A percentile compares a stretch with the other conserved stretches of the same genome.
phyloP scores from a whole-genome alignment of 1,140 invertebrate species.

The Sarcophaga peregrina region DNA sequence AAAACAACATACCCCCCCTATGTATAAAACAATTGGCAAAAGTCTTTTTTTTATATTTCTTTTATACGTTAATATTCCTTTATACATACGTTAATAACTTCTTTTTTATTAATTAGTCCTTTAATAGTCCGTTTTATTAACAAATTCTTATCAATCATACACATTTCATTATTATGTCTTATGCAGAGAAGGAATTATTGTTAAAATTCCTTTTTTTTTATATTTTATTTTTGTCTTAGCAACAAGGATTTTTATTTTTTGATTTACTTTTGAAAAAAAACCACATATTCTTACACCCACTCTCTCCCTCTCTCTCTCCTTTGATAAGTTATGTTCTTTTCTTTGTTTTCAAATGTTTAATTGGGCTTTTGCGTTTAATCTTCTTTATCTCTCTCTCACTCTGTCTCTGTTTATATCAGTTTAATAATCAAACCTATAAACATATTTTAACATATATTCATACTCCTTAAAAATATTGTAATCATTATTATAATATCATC shows the following conservation, averaged over 20 bases:
- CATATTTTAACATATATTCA: no score
- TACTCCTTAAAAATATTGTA: no score
- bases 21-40: constrained; percentile 3
- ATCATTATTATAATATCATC: no score
- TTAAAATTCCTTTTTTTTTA: not conserved
- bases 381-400: not conserved
- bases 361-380: not conserved
- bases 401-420: not conserved
- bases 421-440: not conserved
- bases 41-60: constrained; percentile 23
- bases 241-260: not conserved
- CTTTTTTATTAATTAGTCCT: not conserved
- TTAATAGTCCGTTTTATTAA: no score
- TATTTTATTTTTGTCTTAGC: not conserved
- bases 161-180: no score
- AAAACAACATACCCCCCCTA: constrained; percentile 1
- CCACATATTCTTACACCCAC: no score
- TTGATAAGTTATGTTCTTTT: no score
- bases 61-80: not conserved
- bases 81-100: not conserved
- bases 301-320: no score
- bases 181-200: no score
- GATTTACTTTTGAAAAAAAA: not conserved
- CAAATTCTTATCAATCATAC: no score
- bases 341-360: not conserved